Percentiles rank a stretch among this genome's conserved stretches.
Evolutionary conservation across 2,113 vertebrate species (phyloP).

Genomic region (Crocuta crocuta): DNA sequence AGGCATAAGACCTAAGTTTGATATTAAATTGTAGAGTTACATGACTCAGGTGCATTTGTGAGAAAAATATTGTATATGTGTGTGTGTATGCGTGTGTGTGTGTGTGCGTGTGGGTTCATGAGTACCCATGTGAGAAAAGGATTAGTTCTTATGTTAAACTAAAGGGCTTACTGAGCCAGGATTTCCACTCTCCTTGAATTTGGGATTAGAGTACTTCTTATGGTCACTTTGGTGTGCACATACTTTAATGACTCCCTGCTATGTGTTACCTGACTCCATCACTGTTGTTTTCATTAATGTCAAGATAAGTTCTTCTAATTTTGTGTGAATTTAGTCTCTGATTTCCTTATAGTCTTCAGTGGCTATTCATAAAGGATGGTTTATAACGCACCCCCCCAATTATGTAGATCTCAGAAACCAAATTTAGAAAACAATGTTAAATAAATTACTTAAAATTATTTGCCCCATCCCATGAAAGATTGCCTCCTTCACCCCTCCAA

Average conservation of each 20-base stretch:
- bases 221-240: not conserved
- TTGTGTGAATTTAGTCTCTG: not conserved
- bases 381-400: not conserved
- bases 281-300: not conserved
- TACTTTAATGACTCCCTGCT: not conserved
- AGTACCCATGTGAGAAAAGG: not conserved
- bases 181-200: not conserved
- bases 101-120: not conserved
- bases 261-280: not conserved
- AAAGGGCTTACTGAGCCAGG: not conserved
- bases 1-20: not conserved
- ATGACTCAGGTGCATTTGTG: not conserved
- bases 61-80: not conserved
- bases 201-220: not conserved
- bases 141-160: not conserved
- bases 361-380: not conserved
- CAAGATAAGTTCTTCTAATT: not conserved
- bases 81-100: not conserved
- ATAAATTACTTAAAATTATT: not conserved
- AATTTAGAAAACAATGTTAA: not conserved
- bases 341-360: not conserved
- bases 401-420: not conserved
- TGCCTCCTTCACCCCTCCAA: not conserved
- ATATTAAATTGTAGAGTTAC: not conserved
- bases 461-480: not conserved